Evolutionary conservation across 1,140 invertebrate genomes (phyloP), one percentile per base, ranked within the genome.

Genomic region (Aplysia californica): DNA sequence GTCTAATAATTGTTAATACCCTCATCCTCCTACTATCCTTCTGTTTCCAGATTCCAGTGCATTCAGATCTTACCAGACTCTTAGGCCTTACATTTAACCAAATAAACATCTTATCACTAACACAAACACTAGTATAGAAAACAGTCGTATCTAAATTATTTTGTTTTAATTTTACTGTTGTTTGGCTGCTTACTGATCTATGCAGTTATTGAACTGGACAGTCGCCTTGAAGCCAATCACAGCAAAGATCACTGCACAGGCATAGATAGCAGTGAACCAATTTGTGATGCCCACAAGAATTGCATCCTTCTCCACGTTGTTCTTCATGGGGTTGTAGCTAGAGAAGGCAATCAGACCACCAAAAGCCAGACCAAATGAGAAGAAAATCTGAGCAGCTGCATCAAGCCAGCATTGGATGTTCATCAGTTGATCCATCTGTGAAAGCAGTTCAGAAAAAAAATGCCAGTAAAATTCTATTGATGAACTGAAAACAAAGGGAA

Each of bases 191-290:
- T 76, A 84, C 83, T 83, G 79, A 38, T 79, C 75, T 10, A 84
- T 41, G 74, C 85, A 87, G 70, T 84, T 78, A 39, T 87, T 82
- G 67, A 72, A 83, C 84, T 85, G 85, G 1, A 86, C 73, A 2
- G 84, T 93, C 0, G 96, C 95, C 96, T 98, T 98, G 87, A 97
- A 97, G 82, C 96, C 96, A 44, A 89, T 81, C 61, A 98, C 96
- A 0, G 97, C 96, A 88, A 99, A 99, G 79, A 99, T 98, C 56
- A 99, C 97, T 84, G 98, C 97, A 6, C 97, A 97, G 0, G 97
- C 96, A 23, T 98, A 91, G 88, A 99, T 97, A 88, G 96, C 98
- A 0, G 97, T 99, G 35, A 96, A 91, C 83, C 96, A 98, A 90
- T 99, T 99, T 80, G 98, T 96, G 61, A 93, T 94, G 80, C 96